Percentiles rank a stretch among this genome's conserved stretches.
Conservation (phyloP, 2,888 invertebrate genomes). For the Habroteleia sp. region DNA sequence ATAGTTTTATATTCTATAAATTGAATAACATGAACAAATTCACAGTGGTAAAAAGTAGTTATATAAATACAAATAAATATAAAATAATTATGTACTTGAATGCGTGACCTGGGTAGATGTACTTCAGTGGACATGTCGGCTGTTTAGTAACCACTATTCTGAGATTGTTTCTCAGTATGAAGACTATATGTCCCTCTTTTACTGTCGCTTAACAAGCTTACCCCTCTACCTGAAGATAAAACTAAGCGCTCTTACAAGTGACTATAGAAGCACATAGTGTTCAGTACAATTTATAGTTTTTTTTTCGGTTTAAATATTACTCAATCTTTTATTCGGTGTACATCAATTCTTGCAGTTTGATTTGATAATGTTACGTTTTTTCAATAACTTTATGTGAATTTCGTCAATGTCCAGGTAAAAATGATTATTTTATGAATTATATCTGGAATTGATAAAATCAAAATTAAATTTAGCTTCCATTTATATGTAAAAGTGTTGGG, state of each 20-base stretch:
- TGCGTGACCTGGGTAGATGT: conserved; percentile 54
- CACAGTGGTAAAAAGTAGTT: no score
- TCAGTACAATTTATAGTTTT: conserved; percentile 50
- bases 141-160: conserved; percentile 58
- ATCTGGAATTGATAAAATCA: no score
- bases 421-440: no score
- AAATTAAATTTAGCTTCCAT: no score
- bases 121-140: conserved; percentile 63
- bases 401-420: no score
- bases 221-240: conserved; percentile 62
- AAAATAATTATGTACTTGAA: conserved; percentile 44
- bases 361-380: neutral
- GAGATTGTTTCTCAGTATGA: conserved; percentile 50
- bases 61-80: neutral
- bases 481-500: no score
- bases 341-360: conserved; percentile 1
- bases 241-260: conserved; percentile 50
- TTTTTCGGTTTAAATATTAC: conserved; percentile 44
- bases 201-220: conserved; percentile 53
- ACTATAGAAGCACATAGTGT: conserved; percentile 40
- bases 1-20: no score
- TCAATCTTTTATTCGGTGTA: conserved; percentile 5
- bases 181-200: conserved; percentile 53
- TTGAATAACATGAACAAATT: no score
- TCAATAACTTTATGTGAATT: no score